Evolutionary conservation across 2,113 vertebrate species (phyloP), one percentile per base, ranked within the genome.

Genomic region (Myotis yumanensis): DNA sequence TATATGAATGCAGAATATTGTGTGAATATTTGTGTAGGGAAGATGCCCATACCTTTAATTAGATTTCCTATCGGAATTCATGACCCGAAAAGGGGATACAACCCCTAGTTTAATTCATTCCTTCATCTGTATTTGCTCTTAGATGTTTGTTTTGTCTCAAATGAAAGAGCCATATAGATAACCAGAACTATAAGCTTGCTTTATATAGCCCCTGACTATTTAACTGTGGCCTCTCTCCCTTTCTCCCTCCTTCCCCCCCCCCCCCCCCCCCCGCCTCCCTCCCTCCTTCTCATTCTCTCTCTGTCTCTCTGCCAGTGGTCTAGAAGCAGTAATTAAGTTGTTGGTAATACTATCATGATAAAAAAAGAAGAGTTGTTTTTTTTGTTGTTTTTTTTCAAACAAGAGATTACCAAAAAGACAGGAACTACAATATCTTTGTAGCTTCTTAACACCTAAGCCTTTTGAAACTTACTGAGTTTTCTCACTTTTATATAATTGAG

Each of bases 1-100:
- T 62, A 37, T 23, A 10, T 62, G 59, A 62, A 86, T 54, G 32
- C 68, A 93, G 52, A 95, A 52, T 85, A 68, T 37, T 84, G 6
- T 77, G 23, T 51, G 52, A 83, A 40, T 93, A 22, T 93, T 95
- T 96, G 95, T 75, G 30, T 90, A 64, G 76, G 71, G 30, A 77
- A 69, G 22, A 91, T 76, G 25, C 28, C 35, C 32, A 8, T 89
- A 57, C 18, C 35, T 86, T 82, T 92, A n/a, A 66, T 73, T 43
- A 62, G 88, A 80, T 89, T 84, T 84, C 37, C 83, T 51, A 0
- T 84, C 32, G n/a, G 54, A 93, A 90, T 80, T 68, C 5, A 0
- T 76, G 64, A 77, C 64, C 75, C 37, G 3, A 4, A 73, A 86
- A 84, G 52, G 86, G 52, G 64, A 66, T 40, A 69, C 71, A 92